Base-by-base conservation (phyloP, 2,888 invertebrate species). In the Tachina lurida region DNA sequence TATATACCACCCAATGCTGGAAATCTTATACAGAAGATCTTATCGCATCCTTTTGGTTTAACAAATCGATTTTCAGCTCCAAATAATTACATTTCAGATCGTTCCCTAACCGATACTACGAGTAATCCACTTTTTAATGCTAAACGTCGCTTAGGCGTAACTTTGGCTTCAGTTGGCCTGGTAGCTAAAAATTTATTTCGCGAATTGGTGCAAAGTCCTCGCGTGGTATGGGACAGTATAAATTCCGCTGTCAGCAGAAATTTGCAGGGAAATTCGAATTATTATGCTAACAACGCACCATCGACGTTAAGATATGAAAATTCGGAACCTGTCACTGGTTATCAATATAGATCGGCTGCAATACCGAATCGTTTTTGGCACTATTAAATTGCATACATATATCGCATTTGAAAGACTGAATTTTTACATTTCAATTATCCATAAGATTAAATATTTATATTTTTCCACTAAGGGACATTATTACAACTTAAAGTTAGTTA, bases 91-190 rank as follows among this genome's bases (percentile, higher is more conserved):
- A 17, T 79, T 17, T 41, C 74, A 9, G 86, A 87, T 9, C 86
- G 87, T 56, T 83, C 87, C 2, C 12, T 81, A 19, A 5, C 58
- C 4, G 41, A 41, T 13, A 45, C 13, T 3, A n/a, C n/a, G n/a
- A n/a, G n/a, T n/a, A 65, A 84, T 19, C 82, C 88, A 1, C 77
- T 76, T 45, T 22, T 62, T 74, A 84, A 85, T 47, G 75, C 88
- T 15, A 88, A 88, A 73, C 90, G 90, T 0, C 90, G 92, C 68
- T 88, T 92, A 79, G 91, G 91, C 70, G 91, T 93, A 15, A 91
- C 90, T 82, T 86, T 92, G 68, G 92, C 92, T 13, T 93, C 92
- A 10, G 90, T 92, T n/a, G 92, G 92, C 58, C 89, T 92, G 87
- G 90, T 91, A 1, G 91, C 92, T 3, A 89, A 89, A 15, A 92